Base-by-base conservation (phyloP, 2,797 vertebrate species). In the Coregonus ussuriensis region DNA sequence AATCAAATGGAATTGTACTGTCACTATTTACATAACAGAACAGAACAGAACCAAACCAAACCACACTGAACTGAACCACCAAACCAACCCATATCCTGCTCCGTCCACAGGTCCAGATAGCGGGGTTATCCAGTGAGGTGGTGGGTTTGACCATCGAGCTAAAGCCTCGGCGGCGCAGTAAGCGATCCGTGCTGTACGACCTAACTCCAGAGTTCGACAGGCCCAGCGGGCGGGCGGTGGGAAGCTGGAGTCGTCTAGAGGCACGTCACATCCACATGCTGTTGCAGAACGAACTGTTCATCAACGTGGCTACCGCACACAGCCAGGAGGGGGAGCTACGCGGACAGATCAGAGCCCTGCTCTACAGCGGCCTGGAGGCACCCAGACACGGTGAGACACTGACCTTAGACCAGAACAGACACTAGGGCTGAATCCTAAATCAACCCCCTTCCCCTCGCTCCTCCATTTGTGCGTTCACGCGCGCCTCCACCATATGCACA, bases 281-380 rank as follows among this genome's bases (percentile, higher is more conserved):
- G 87, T 95, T 99, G 81, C 98, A 99, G 94, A 98, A 97, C 0
- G 97, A 99, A 79, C 96, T 99, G 31, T 99, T 99, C 87, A 93
- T 99, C 88, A 99, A 98, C 0, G 93, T 98, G 88, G 97, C 95
- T 83, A 99, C 97, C 0, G 84, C 93, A 0, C 95, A 97, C 87
- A 95, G 92, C 89, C 92, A 85, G 0, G 97, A 98, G 15, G 97
- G 97, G 0, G 97, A 99, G 83, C 93, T 99, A 70, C 90, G 98
- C 1, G 98, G 98, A 0, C 98, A 98, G 33, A 94, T 99, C 75
- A 92, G 92, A 47, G 93, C 95, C 7, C 89, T 98, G 84, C 91
- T 92, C 54, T 98, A 98, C 87, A 96, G 91, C 0, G 97, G 96
- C 33, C 93, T 97, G 70, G 95, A 95, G 0, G 90, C 95, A 0